Evolutionary conservation across 1,140 invertebrate species (phyloP), one percentile per base, ranked within the genome.

Genomic region (Drosophila bocki): DNA sequence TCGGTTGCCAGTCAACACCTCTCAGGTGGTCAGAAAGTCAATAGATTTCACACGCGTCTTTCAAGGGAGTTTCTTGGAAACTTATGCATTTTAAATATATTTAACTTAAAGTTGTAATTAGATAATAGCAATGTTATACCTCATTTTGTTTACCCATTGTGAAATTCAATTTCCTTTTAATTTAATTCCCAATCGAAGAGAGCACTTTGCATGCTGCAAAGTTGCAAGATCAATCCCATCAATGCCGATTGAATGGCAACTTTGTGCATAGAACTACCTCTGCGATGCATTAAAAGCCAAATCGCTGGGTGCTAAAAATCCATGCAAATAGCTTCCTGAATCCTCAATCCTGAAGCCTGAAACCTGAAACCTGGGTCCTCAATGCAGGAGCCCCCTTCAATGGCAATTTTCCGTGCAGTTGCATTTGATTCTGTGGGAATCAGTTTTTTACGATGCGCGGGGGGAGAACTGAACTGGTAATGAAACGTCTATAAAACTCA

Each of bases 401-500:
- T 56, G 68, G 74, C 82, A 85, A 85, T 85, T 85, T 85, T 85
- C 78, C 82, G 65, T 85, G 82, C 82, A 85, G 70, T 85, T 82
- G 82, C 75, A 82, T 82, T 82, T 56, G 58, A 72, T 48, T 72
- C 69, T 71, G 63, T 33, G 32, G 54, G 56, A 69, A 56, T 45
- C 39, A 44, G 60, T 68, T 80, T 69, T 86, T 79, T 81, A 75
- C 64, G 78, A 78, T 84, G 56, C 81, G 48, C 62, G 63, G 37
- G 67, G 45, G 26, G 67, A 39, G 26, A 50, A 51, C 78, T 80
- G 82, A 59, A 60, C 82, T 75, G 82, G 70, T 82, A 82, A 86
- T 86, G 82, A 86, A 86, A 86, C 82, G 82, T 86, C 82, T 76
- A 86, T 86, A 86, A 86, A 86, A 86, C 83, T 79, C 82, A 82